phyloP scores from a whole-genome alignment of 2,113 vertebrate species.

The Pangasianodon gigas region DNA sequence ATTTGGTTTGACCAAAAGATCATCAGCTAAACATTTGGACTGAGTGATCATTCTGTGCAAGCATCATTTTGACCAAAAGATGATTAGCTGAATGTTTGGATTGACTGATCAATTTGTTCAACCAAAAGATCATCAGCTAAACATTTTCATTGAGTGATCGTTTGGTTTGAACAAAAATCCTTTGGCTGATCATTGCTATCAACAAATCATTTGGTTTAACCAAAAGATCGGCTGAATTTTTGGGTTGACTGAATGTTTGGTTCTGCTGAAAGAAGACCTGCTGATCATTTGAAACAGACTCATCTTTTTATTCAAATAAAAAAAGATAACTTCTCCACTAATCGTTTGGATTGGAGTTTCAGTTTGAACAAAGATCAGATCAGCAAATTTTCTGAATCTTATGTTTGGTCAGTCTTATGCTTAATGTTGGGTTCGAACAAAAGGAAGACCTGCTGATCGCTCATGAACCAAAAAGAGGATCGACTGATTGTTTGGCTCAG shows the following conservation, averaged over 20 bases:
- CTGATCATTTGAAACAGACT: background rate
- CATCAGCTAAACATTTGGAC: background rate
- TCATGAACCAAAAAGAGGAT: background rate
- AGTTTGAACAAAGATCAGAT: background rate
- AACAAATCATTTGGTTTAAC: background rate
- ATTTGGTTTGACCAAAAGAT: background rate
- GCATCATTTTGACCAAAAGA: background rate
- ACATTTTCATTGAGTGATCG: background rate
- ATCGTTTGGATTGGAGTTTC: background rate
- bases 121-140: background rate
- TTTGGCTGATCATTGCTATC: background rate
- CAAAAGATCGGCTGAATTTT: background rate
- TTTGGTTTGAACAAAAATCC: background rate
- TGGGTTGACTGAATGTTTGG: background rate
- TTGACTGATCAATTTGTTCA: no score
- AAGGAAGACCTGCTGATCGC: background rate
- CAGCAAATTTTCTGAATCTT: background rate
- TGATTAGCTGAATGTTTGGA: background rate
- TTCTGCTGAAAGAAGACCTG: background rate
- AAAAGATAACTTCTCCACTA: background rate
- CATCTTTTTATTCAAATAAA: background rate
- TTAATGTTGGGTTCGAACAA: background rate
- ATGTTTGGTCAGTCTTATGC: no score
- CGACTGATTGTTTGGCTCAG: background rate
- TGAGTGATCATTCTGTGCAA: no score